Evolutionary conservation across 2,888 invertebrate genomes (phyloP).

Genomic region (Brachylomia viminalis): DNA sequence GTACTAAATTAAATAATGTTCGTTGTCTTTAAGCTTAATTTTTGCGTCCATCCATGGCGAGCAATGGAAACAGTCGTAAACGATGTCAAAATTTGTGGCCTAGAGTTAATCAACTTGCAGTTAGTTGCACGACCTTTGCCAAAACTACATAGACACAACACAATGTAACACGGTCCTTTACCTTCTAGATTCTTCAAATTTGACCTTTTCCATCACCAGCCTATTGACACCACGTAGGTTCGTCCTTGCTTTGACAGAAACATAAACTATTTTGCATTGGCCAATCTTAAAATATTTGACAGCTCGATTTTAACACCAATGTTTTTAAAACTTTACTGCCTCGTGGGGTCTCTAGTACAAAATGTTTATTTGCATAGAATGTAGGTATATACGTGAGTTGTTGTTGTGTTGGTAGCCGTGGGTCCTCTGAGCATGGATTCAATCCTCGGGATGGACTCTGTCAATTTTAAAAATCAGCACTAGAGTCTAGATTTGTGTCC

Average conservation of each 20-base stretch:
- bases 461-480: neutral
- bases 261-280: constrained; percentile 17
- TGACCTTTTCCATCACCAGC: constrained; percentile 34
- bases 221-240: constrained; percentile 14
- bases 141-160: constrained; percentile 26
- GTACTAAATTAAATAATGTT: no score
- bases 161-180: constrained; percentile 42
- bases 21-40: neutral
- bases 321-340: constrained; percentile 4
- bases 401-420: neutral
- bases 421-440: neutral
- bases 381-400: neutral
- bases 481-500: neutral
- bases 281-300: constrained; percentile 14
- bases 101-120: constrained; percentile 13
- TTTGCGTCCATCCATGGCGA: no score
- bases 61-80: neutral
- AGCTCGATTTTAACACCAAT: constrained; percentile 15
- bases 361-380: neutral
- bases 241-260: constrained; percentile 42
- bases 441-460: no score
- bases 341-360: neutral
- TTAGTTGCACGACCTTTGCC: constrained; percentile 41
- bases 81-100: neutral
- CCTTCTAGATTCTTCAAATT: constrained; percentile 2